Evolutionary conservation across 2,113 vertebrate genomes (phyloP), one percentile per base, ranked within the genome.

Genomic region (Apteryx mantelli): DNA sequence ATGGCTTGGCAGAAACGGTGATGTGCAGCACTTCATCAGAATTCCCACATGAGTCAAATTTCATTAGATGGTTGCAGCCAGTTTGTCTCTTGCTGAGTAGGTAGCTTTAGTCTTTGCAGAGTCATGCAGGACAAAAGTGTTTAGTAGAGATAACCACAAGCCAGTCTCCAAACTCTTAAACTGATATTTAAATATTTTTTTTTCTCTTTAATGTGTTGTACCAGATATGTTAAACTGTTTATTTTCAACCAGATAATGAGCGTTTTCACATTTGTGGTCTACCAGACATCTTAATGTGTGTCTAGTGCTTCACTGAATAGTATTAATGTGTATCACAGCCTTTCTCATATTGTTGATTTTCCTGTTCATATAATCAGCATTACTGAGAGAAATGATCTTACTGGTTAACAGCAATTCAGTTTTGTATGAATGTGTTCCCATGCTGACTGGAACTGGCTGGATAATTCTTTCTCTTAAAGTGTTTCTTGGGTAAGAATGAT

Each of bases 91-190:
- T 94, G 79, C 85, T 84, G 85, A 79, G 89, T 56, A 5, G 1
- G 5, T 88, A 61, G 64, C 94, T 91, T 88, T 52, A 86, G 79
- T 48, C 93, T 95, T 95, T 96, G 93, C 96, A 95, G 94, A 93
- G 95, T 97, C 97, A 96, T 76, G 69, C 89, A 86, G 90, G 82
- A 90, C 90, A 69, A 65, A 95, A 95, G 42, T 94, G 92, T 96
- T 96, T 18, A 65, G 60, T 58, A 92, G 79, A 95, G 95, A 96
- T 96, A 96, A 95, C 91, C 95, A 90, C 96, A 96, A 91, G 86
- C 74, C 76, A 16, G 71, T 56, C 80, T 91, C 34, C 87, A 87
- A 89, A 91, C 90, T 93, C 95, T 94, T 95, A 83, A 94, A 84
- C 88, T 95, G 96, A 88, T 88, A 70, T 48, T 93, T 94, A 78